Evolutionary conservation across 2,797 vertebrate genomes (phyloP), one percentile per base, ranked within the genome.

Genomic region (Thalassophryne amazonica): DNA sequence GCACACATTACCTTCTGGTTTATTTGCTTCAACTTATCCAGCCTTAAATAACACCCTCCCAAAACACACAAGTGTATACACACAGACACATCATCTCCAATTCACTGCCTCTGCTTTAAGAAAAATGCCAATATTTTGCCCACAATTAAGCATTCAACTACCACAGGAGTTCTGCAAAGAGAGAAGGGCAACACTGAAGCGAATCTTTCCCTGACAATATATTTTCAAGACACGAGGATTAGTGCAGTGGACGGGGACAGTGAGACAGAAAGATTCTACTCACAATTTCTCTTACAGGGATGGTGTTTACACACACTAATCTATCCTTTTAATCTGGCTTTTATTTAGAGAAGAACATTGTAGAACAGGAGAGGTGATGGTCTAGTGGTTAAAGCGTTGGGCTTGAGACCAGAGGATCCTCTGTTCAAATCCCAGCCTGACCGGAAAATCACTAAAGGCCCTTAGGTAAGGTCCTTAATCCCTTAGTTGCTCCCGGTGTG

Each of bases 341-440:
- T 72, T 73, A 73, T 76, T 52, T 46, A 13, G 62, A 72, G 73
- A 78, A 39, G 52, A 71, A 72, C 65, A 37, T 60, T 47, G 72
- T 71, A 24, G 39, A 53, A 51, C 19, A 55, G 25, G 3, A 13
- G 22, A 46, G 23, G 47, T 7, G 39, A 52, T 33, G 39, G 49
- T 12, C n/a, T n/a, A n/a, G n/a, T n/a, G n/a, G n/a, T n/a, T n/a
- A n/a, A n/a, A n/a, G n/a, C n/a, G n/a, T n/a, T n/a, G n/a, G n/a
- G n/a, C n/a, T n/a, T n/a, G n/a, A n/a, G n/a, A n/a, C n/a, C n/a
- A n/a, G n/a, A n/a, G n/a, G n/a, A n/a, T n/a, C n/a, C n/a, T n/a
- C n/a, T n/a, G n/a, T n/a, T n/a, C n/a, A n/a, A n/a, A n/a, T n/a
- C n/a, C n/a, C n/a, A n/a, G n/a, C n/a, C n/a, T n/a, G n/a, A n/a